These are phyloP conservation scores for Laspeyria flexula DNA, from an alignment of 2,888 invertebrate species.

Conservation along the genomic window DNA sequence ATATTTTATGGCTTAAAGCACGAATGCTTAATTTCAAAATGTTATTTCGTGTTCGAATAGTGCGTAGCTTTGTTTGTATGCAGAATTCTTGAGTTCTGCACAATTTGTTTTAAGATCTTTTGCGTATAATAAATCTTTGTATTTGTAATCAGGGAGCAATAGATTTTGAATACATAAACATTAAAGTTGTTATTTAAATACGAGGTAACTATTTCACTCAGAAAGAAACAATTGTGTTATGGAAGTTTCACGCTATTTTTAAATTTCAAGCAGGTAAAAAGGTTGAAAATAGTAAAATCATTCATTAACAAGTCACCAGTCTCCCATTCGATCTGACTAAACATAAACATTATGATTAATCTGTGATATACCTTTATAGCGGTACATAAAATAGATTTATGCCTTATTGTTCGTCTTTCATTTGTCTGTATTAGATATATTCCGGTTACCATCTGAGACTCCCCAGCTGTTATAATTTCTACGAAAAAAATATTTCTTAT, in stretches of 20 bases:
- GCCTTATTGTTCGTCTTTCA: background rate
- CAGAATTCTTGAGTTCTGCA: background rate
- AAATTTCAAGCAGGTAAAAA: too few species aligned
- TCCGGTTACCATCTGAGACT: background rate
- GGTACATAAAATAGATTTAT: background rate
- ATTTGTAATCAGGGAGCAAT: background rate
- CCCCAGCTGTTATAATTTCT: background rate
- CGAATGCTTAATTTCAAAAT: background rate
- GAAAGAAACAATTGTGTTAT: too few species aligned
- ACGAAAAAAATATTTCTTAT: too few species aligned
- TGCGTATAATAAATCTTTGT: background rate
- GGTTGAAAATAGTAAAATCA: too few species aligned
- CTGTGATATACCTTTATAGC: too few species aligned
- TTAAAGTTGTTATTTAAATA: too few species aligned
- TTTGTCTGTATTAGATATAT: background rate
- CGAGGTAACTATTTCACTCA: too few species aligned
- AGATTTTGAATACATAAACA: too few species aligned
- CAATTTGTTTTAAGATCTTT: background rate
- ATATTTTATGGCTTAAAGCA: conserved; percentile 1
- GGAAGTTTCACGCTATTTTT: too few species aligned
- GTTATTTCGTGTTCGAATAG: background rate
- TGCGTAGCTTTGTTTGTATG: background rate
- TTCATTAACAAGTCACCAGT: too few species aligned
- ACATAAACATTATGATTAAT: too few species aligned
- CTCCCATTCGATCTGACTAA: too few species aligned